These are phyloP conservation scores for Mormyrus hasselquistii DNA, from an alignment of 2,797 vertebrate species.

Conservation along the genomic window DNA sequence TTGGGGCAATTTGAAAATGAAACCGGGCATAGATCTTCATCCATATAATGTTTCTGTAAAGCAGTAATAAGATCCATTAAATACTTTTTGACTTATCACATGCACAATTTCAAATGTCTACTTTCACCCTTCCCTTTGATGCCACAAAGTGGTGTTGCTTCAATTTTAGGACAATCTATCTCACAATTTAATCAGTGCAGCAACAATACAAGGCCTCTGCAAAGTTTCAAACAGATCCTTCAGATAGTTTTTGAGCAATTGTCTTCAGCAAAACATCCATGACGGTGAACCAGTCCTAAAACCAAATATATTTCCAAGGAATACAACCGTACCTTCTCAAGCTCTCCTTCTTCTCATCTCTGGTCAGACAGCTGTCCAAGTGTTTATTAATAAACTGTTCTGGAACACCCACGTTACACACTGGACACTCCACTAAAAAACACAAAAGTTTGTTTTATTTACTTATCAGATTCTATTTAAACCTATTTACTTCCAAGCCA, in stretches of 20 bases:
- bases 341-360: conserved; percentile 83
- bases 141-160: neutral
- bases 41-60: neutral
- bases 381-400: conserved; percentile 83
- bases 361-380: conserved; percentile 76
- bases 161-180: neutral
- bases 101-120: neutral
- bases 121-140: neutral
- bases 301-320: neutral
- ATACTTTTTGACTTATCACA: neutral
- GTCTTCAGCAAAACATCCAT: neutral
- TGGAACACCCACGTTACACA: conserved; percentile 72
- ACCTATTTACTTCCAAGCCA: neutral
- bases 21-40: neutral
- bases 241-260: neutral
- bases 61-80: neutral
- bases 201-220: neutral
- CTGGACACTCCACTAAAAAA: conserved; percentile 83
- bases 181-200: neutral
- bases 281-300: neutral
- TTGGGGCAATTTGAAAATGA: neutral
- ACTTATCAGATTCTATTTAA: neutral
- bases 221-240: neutral
- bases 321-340: conserved; percentile 69
- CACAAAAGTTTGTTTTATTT: conserved; percentile 6